phyloP scores from a whole-genome alignment of 2,113 vertebrate species.

The Numenius arquata region DNA sequence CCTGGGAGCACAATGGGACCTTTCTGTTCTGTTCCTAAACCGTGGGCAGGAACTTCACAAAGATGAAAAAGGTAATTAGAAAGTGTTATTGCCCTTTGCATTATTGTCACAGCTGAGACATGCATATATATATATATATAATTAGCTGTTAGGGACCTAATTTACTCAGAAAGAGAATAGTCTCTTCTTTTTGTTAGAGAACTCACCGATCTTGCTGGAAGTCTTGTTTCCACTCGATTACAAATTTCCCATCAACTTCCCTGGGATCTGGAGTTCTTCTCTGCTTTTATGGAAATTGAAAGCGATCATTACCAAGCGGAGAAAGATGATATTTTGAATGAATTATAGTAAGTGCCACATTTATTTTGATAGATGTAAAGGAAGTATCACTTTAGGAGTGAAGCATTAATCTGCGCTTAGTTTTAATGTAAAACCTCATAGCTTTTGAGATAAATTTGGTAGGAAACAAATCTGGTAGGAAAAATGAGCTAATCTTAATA shows the following conservation, averaged over 20 bases:
- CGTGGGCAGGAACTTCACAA: background rate
- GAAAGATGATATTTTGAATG: background rate
- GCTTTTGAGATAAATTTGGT: background rate
- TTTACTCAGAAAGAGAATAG: background rate
- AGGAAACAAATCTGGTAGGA: background rate
- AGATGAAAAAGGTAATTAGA: background rate
- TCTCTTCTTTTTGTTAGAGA: background rate
- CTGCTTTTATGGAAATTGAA: background rate
- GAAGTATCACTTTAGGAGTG: background rate
- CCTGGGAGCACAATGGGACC: background rate
- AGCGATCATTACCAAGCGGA: background rate
- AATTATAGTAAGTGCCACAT: background rate
- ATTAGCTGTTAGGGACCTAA: background rate
- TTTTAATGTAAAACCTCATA: background rate
- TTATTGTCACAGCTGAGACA: background rate
- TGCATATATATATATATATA: background rate
- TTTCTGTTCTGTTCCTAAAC: background rate
- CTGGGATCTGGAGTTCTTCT: background rate
- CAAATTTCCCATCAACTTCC: background rate
- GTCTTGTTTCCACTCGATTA: background rate
- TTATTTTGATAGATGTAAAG: background rate
- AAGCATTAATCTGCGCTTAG: background rate
- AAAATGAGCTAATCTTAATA: background rate
- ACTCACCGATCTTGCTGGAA: background rate
- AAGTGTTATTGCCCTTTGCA: background rate